phyloP scores from a whole-genome alignment of 1,140 invertebrate species.

The Phenacoccus solenopsis region DNA sequence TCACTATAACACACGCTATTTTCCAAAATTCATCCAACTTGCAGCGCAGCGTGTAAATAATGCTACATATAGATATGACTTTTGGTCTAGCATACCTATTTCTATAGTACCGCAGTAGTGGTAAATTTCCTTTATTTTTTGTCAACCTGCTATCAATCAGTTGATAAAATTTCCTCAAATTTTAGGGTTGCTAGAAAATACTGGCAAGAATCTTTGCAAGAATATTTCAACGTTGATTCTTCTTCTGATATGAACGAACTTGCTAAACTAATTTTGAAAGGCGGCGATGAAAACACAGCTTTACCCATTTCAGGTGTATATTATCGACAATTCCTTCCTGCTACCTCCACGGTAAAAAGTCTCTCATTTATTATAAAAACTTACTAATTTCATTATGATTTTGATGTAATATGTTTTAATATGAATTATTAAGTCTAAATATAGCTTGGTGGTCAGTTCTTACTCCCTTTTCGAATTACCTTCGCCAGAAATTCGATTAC shows the following conservation, averaged over 20 bases:
- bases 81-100: too few relatives aligned
- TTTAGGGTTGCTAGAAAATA: conserved; percentile 58
- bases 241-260: conserved; percentile 68
- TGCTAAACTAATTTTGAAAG: conserved; percentile 51
- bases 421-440: conserved; percentile 42
- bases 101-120: too few relatives aligned
- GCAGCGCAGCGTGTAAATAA: too few relatives aligned
- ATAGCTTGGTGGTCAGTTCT: conserved; percentile 68
- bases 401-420: conserved; percentile 22
- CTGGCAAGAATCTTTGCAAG: conserved; percentile 57
- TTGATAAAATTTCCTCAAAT: too few relatives aligned
- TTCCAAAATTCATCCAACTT: too few relatives aligned
- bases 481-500: conserved; percentile 46
- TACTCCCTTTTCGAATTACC: conserved; percentile 71
- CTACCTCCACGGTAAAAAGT: conserved; percentile 40
- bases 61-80: too few relatives aligned
- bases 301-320: conserved; percentile 46
- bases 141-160: too few relatives aligned
- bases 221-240: conserved; percentile 70
- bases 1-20: too few relatives aligned
- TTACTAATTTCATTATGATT: too few relatives aligned
- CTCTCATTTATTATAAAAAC: too few relatives aligned
- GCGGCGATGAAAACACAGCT: conserved; percentile 44
- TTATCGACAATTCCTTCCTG: conserved; percentile 68
- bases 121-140: too few relatives aligned